Evolutionary conservation across 2,113 vertebrate species (phyloP).

Genomic region (Eclectus roratus): DNA sequence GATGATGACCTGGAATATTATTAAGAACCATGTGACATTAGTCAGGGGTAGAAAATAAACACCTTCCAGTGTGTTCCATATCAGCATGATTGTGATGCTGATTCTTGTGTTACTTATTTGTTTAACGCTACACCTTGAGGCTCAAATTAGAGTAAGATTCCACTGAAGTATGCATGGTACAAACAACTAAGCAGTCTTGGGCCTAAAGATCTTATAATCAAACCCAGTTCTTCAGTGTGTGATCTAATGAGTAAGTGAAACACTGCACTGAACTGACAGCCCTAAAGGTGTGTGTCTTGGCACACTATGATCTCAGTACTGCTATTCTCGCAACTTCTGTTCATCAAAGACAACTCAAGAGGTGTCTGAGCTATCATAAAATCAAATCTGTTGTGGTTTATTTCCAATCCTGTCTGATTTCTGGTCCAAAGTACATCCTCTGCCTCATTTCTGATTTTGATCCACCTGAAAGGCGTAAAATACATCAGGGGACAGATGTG

Average conservation of each 20-base stretch:
- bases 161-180: neutral
- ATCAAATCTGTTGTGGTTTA: neutral
- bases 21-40: neutral
- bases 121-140: neutral
- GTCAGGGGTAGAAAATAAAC: conserved; percentile 17
- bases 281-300: neutral
- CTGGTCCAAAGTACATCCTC: neutral
- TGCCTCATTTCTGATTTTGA: neutral
- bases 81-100: neutral
- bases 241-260: neutral
- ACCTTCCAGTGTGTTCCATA: neutral
- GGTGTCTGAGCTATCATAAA: neutral
- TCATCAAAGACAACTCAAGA: neutral
- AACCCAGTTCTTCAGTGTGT: neutral
- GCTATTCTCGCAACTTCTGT: neutral
- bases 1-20: neutral
- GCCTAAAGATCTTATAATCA: neutral
- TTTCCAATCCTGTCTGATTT: neutral
- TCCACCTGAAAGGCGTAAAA: neutral
- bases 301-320: neutral
- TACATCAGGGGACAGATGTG: neutral
- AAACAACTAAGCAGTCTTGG: neutral
- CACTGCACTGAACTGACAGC: neutral
- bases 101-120: neutral
- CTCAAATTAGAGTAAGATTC: neutral